Evolutionary conservation across 1,140 invertebrate genomes (phyloP).

Genomic region (Globodera ellingtonae): DNA sequence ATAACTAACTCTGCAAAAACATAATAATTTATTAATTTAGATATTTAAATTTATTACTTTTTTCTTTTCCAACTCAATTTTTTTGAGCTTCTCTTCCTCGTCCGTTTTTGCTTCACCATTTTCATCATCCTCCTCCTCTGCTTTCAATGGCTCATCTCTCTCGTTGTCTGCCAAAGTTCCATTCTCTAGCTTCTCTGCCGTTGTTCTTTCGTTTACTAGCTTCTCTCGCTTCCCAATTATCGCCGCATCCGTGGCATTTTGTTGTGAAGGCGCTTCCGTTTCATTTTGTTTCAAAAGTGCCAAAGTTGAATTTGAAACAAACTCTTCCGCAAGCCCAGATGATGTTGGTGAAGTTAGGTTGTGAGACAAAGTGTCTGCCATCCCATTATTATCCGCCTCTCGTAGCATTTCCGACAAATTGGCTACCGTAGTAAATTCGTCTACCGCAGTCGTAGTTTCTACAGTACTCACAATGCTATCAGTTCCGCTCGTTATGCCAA

Average conservation of each 20-base stretch:
- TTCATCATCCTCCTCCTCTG: neutral
- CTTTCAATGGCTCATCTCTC: neutral
- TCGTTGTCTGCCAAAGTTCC: neutral
- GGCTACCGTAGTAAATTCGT: constrained; percentile 4
- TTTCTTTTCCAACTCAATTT: neutral
- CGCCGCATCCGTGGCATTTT: neutral
- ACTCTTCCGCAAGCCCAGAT: too few species aligned
- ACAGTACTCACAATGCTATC: neutral
- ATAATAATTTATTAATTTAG: neutral
- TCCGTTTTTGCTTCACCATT: neutral
- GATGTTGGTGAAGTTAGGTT: neutral
- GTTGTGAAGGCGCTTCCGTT: neutral
- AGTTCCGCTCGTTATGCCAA: neutral
- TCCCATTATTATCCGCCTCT: neutral
- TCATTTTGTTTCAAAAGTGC: too few species aligned
- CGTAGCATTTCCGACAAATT: neutral
- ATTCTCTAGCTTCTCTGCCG: neutral
- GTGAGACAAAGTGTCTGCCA: neutral
- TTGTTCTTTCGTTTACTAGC: neutral
- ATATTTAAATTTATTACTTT: neutral
- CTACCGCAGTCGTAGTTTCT: neutral
- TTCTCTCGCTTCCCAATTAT: neutral
- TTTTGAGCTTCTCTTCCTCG: neutral
- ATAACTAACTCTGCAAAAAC: too few species aligned
- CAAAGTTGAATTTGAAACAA: neutral